A percentile compares a stretch with the other conserved stretches of the same genome.
Conservation (phyloP, 1,140 invertebrate genomes). For the Agraylea sexmaculata region DNA sequence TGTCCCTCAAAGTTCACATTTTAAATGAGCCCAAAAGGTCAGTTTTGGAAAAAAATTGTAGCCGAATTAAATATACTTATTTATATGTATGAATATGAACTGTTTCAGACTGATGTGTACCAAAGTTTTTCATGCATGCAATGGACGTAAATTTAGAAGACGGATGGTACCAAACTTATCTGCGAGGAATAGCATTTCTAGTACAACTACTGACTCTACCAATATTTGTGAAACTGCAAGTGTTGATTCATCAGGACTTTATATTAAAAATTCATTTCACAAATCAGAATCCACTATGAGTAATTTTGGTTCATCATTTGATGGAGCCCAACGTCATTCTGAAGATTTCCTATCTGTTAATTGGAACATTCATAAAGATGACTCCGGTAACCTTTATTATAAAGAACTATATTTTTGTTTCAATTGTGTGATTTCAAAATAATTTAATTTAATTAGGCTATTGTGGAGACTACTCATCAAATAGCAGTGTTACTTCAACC, state of each 20-base stretch:
- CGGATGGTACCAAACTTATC: too few relatives aligned
- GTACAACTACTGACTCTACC: too few relatives aligned
- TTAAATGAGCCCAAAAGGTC: conserved; percentile 53
- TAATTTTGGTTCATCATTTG: too few relatives aligned
- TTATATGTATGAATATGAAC: background rate
- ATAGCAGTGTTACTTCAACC: conserved; percentile 34
- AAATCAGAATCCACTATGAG: too few relatives aligned
- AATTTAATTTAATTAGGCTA: too few relatives aligned
- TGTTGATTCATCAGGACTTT: too few relatives aligned
- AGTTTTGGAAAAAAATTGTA: background rate
- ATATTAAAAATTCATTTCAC: too few relatives aligned
- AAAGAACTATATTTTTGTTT: conserved; percentile 6
- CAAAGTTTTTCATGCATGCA: conserved; percentile 63
- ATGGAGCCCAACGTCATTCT: too few relatives aligned
- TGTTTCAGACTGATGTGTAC: conserved; percentile 49
- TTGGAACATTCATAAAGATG: conserved; percentile 33
- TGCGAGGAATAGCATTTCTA: too few relatives aligned
- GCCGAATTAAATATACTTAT: conserved; percentile 4
- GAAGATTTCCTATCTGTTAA: conserved; percentile 32
- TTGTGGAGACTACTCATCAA: conserved; percentile 32
- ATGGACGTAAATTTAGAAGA: too few relatives aligned
- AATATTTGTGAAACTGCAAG: too few relatives aligned
- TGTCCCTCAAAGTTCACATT: conserved; percentile 70
- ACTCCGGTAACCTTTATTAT: conserved; percentile 28
- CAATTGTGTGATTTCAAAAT: conserved; percentile 18